A percentile compares a stretch with the other conserved stretches of the same genome.
Evolutionary conservation across 1,140 invertebrate species (phyloP).

Genomic region (Stegodyphus dumicola): DNA sequence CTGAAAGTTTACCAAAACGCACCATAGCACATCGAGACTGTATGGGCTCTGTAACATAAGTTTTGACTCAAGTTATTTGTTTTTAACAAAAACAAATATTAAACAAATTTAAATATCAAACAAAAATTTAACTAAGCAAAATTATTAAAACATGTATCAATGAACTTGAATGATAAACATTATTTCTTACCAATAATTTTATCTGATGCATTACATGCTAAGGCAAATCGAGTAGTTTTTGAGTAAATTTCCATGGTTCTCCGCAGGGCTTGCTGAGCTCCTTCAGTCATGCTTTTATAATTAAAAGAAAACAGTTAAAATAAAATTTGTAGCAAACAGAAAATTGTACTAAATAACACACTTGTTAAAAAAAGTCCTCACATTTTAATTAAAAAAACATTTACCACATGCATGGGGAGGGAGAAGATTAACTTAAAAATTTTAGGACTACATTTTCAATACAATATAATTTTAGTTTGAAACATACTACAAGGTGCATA

Average conservation of each 20-base stretch:
- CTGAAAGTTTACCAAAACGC: conserved; percentile 90
- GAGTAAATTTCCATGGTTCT: conserved; percentile 99
- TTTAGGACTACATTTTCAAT: too few species aligned
- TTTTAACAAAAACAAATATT: too few species aligned
- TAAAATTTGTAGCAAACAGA: not conserved
- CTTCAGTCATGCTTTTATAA: conserved; percentile 90
- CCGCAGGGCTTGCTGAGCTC: conserved; percentile 95
- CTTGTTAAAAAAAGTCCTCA: too few species aligned
- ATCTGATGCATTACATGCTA: conserved; percentile 98
- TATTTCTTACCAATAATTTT: conserved; percentile 85
- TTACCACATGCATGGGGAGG: too few species aligned
- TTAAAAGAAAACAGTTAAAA: conserved; percentile 11
- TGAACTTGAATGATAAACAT: not conserved
- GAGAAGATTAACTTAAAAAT: too few species aligned
- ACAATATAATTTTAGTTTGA: too few species aligned
- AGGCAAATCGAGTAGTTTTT: conserved; percentile 95
- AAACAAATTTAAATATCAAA: too few species aligned
- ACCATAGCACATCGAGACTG: conserved; percentile 98
- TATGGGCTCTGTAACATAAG: conserved; percentile 82
- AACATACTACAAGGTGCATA: too few species aligned
- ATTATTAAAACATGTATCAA: not conserved
- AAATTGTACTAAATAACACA: too few species aligned
- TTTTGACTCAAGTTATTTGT: not conserved
- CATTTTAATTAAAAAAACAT: too few species aligned
- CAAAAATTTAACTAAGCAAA: not conserved